A percentile compares a stretch with the other conserved stretches of the same genome.
Conservation (phyloP, 2,797 vertebrate genomes). For the Ciconia nigra region DNA sequence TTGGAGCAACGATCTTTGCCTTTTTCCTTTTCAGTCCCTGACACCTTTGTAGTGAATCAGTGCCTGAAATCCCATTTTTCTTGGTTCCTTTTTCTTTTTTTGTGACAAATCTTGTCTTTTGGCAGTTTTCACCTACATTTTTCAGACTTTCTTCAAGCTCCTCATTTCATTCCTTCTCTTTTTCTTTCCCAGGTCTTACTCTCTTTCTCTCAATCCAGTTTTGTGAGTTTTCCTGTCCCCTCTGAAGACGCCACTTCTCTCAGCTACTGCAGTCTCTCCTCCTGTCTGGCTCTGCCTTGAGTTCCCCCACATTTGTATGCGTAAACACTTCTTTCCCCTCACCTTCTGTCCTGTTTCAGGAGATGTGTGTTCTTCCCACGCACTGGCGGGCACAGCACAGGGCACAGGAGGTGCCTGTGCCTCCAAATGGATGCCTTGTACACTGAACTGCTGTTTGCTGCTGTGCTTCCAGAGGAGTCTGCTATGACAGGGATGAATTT, state of each 20-base stretch:
- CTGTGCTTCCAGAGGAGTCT: background rate
- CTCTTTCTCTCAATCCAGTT: background rate
- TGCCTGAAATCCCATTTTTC: background rate
- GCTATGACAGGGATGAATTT: background rate
- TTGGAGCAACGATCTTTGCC: background rate
- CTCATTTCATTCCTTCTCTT: background rate
- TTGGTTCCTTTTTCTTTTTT: background rate
- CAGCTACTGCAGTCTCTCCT: background rate
- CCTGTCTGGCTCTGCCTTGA: background rate
- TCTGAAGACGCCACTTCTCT: background rate
- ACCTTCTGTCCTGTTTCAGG: background rate
- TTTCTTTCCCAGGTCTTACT: background rate
- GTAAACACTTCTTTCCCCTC: background rate
- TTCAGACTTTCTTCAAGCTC: background rate
- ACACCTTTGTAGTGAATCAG: background rate
- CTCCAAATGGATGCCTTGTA: background rate
- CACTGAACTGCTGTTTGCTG: background rate
- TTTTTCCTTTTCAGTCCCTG: background rate
- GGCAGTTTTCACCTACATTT: background rate
- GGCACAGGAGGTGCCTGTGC: background rate
- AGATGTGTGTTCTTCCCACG: accelerated
- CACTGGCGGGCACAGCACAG: background rate
- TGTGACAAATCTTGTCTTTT: background rate
- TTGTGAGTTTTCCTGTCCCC: background rate
- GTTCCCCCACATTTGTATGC: background rate